phyloP scores from a whole-genome alignment of 2,888 invertebrate genomes.

The Dynastes tityus region DNA sequence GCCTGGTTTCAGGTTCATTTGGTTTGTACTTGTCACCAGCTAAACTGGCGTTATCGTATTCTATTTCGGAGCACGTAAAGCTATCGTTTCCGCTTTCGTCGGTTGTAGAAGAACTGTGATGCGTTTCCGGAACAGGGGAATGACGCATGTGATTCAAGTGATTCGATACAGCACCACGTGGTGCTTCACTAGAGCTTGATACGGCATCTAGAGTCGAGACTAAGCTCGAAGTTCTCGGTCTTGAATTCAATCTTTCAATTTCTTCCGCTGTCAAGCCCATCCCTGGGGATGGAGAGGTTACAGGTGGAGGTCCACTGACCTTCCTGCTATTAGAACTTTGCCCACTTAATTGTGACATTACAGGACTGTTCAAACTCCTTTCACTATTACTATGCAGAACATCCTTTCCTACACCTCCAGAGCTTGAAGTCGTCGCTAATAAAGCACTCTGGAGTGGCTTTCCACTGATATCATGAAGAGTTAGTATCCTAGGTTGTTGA shows the following conservation, averaged over 20 bases:
- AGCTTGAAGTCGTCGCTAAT: constrained; percentile 90
- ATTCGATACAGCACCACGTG: constrained; percentile 78
- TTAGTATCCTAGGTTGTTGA: constrained; percentile 93
- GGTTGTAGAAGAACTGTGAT: constrained; percentile 86
- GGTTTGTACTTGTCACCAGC: constrained; percentile 82
- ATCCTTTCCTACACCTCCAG: constrained; percentile 90
- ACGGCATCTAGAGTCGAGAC: constrained; percentile 94
- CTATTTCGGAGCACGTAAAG: constrained; percentile 98
- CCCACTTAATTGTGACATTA: constrained; percentile 92
- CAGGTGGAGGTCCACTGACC: constrained; percentile 79
- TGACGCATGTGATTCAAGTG: constrained; percentile 83
- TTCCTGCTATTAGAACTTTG: constrained; percentile 88
- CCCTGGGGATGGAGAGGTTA: constrained; percentile 79
- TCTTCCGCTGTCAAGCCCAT: constrained; percentile 95
- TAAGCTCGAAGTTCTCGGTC: constrained; percentile 91
- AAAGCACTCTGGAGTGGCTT: constrained; percentile 92
- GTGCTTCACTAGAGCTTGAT: constrained; percentile 90
- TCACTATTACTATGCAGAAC: constrained; percentile 94
- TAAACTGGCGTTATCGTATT: constrained; percentile 93
- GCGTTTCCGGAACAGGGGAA: constrained; percentile 81
- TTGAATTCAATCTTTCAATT: constrained; percentile 90
- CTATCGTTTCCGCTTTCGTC: constrained; percentile 97
- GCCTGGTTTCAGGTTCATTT: constrained; percentile 65
- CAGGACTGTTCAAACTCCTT: constrained; percentile 91
- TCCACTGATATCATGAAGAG: constrained; percentile 93